A percentile compares a stretch with the other conserved stretches of the same genome.
Conservation (phyloP, 1,140 invertebrate species). For the Fopius arisanus region DNA sequence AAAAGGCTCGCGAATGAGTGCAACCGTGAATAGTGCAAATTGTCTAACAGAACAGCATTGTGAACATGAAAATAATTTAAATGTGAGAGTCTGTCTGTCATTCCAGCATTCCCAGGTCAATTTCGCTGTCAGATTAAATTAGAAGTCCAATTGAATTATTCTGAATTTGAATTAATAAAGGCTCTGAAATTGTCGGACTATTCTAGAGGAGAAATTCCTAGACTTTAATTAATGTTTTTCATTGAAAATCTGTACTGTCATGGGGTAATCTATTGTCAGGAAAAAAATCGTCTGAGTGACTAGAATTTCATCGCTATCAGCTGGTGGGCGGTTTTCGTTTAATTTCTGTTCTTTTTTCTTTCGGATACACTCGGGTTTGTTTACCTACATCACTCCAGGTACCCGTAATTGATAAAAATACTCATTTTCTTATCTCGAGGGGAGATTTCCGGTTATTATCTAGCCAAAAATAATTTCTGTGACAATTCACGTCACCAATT, state of each 20-base stretch:
- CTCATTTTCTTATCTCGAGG: background rate
- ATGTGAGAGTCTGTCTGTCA: background rate
- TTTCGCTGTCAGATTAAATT: background rate
- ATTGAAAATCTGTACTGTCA: too few relatives aligned
- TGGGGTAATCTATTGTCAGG: too few relatives aligned
- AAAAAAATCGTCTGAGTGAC: background rate
- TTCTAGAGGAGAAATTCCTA: too few relatives aligned
- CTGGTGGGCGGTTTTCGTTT: background rate
- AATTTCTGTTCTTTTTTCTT: background rate
- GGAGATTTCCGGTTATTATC: too few relatives aligned
- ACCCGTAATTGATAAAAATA: conserved; percentile 7
- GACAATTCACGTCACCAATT: too few relatives aligned
- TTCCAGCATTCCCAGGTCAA: background rate
- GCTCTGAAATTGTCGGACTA: background rate
- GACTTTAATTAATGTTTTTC: too few relatives aligned
- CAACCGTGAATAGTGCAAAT: background rate
- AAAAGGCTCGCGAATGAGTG: background rate
- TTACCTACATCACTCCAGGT: background rate
- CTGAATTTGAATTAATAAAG: background rate
- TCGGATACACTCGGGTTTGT: background rate
- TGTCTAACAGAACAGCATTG: background rate
- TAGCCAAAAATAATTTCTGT: too few relatives aligned
- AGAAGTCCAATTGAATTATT: background rate
- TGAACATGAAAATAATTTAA: background rate
- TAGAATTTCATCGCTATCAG: background rate